Evolutionary conservation across 1,140 invertebrate genomes (phyloP).

Genomic region (Linepithema humile): DNA sequence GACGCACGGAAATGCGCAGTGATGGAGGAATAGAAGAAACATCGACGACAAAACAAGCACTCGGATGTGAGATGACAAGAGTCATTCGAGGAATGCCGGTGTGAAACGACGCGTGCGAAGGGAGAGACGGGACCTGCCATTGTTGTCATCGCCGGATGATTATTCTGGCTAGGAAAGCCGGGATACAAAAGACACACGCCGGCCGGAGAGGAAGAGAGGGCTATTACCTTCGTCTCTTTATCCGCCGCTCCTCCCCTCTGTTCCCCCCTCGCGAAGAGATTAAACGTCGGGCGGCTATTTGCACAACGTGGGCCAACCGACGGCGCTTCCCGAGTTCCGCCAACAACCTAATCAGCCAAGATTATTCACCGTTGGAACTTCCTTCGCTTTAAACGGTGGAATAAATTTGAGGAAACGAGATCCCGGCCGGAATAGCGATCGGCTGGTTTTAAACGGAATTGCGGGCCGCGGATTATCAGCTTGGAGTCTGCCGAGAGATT

Average conservation of each 20-base stretch:
- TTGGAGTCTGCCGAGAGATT: background rate
- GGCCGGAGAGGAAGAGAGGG: slow-evolving; percentile 72
- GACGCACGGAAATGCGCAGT: background rate
- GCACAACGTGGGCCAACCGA: slow-evolving; percentile 53
- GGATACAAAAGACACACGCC: slow-evolving; percentile 62
- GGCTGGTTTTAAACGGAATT: background rate
- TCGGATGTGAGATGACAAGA: slow-evolving; percentile 18
- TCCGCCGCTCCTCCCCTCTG: slow-evolving; percentile 20
- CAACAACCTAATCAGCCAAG: slow-evolving; percentile 58
- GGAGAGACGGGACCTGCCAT: slow-evolving; percentile 33
- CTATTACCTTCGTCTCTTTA: slow-evolving; percentile 63
- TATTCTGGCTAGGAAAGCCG: slow-evolving; percentile 63
- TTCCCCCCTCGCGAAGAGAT: slow-evolving; percentile 52
- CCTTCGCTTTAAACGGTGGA: background rate
- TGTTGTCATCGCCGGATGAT: slow-evolving; percentile 59
- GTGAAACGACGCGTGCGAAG: slow-evolving; percentile 8
- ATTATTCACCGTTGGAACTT: slow-evolving; percentile 38
- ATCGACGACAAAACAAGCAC: slow-evolving; percentile 45
- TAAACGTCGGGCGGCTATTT: slow-evolving; percentile 60
- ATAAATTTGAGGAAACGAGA: background rate
- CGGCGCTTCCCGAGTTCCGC: slow-evolving; percentile 55
- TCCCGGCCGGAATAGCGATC: background rate
- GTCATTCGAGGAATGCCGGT: slow-evolving; percentile 17
- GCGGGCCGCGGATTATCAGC: background rate
- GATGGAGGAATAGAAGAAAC: background rate